Percentiles rank a stretch among this genome's conserved stretches.
Evolutionary conservation across 2,888 invertebrate species (phyloP).

Genomic region (Microplitis deprimator): DNA sequence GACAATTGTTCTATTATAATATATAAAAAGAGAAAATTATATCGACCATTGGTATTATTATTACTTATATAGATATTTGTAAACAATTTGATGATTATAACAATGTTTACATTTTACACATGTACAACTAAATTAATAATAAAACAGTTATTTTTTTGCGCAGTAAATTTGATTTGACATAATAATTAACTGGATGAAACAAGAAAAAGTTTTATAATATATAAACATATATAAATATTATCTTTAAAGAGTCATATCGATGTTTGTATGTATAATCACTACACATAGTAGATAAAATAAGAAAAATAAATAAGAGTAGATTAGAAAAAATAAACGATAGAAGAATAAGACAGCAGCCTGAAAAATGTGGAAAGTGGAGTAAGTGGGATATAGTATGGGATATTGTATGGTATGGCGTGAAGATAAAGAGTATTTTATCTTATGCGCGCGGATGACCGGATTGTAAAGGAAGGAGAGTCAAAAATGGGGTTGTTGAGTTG

Average conservation of each 20-base stretch:
- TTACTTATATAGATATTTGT: too few relatives aligned
- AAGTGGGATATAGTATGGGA: not conserved
- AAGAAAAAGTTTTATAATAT: too few relatives aligned
- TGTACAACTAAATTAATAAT: too few relatives aligned
- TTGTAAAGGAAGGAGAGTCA: constrained; percentile 20
- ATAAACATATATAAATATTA: too few relatives aligned
- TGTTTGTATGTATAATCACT: not conserved
- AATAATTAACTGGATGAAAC: too few relatives aligned
- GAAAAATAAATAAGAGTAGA: constrained; percentile 5
- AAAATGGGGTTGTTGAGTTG: not conserved
- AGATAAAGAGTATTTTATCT: constrained; percentile 54
- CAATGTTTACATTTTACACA: too few relatives aligned
- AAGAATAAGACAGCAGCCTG: constrained; percentile 38
- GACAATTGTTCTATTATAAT: too few relatives aligned
- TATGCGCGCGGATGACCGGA: constrained; percentile 47
- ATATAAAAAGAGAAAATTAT: too few relatives aligned
- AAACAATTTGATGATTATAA: too few relatives aligned
- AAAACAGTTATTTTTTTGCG: too few relatives aligned
- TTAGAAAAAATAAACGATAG: constrained; percentile 30
- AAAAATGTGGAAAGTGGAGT: constrained; percentile 43
- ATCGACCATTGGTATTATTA: too few relatives aligned
- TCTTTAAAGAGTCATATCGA: not conserved
- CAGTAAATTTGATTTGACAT: too few relatives aligned
- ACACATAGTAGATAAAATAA: constrained; percentile 17
- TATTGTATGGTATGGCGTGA: constrained; percentile 12